Base-by-base conservation (phyloP, 1,140 invertebrate species). In the Apis mellifera region DNA sequence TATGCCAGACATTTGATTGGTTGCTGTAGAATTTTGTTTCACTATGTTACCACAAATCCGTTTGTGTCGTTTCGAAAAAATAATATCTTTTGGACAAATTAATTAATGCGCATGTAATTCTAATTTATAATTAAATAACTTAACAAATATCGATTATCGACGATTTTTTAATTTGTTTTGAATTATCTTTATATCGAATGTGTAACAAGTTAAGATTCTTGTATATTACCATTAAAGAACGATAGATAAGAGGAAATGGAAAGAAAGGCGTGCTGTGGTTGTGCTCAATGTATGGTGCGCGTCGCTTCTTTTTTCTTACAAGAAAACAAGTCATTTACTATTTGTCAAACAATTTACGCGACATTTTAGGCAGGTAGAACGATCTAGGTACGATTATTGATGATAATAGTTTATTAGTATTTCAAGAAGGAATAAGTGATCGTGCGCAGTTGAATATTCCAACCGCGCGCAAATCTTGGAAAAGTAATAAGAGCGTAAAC, bases 261-360 rank as follows among this genome's bases (percentile, higher is more conserved):
- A 73, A 66, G 69, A 79, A 79, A 83, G 82, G 82, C 82, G 82
- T 83, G 76, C 82, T 83, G 74, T 83, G 68, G 82, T 82, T 78
- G 76, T 79, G 69, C 74, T 66, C 76, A 64, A 79, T 83, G 62
- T 71, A 52, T 23, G 59, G 74, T 71, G 68, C 82, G 82, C 76
- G 75, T 83, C 82, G 75, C 52, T 83, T 73, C 76, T 83, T 83
- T 83, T 79, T 79, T 83, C 75, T 83, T 66, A 50, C 32, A 23
- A 52, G 76, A 79, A 83, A 83, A 83, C 82, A 79, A 83, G 48
- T 79, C 42, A 66, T 57, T 48, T 23, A 60, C 62, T 54, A 48
- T 71, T 83, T 83, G 82, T 73, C 62, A 83, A n/a, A 69, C 32
- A 74, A 54, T 73, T 79, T 74, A 74, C n/a, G 17, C 66, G 59